Percentiles rank a stretch among this genome's conserved stretches.
Conservation (phyloP, 2,797 vertebrate genomes). For the Okamejei kenojei region DNA sequence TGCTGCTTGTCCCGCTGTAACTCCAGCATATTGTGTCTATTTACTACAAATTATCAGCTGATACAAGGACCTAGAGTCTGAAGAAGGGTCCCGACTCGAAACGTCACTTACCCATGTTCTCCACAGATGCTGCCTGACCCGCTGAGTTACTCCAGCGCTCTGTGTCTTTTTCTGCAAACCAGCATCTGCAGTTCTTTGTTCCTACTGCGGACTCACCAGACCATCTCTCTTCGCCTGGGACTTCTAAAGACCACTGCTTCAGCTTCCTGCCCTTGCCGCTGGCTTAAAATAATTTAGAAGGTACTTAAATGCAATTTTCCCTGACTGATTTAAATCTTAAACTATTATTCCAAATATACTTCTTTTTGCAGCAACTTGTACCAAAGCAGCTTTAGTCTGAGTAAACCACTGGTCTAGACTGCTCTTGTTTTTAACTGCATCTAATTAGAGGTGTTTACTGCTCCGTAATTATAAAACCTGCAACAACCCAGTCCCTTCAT, state of each 20-base stretch:
- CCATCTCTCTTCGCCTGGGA: background rate
- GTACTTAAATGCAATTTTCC: background rate
- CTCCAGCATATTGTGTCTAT: no score
- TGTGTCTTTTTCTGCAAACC: no score
- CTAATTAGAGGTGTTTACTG: background rate
- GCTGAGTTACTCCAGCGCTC: no score
- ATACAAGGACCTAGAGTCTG: no score
- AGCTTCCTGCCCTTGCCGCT: background rate
- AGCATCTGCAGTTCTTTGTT: no score
- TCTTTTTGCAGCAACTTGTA: background rate
- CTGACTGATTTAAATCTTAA: background rate
- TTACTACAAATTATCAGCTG: background rate
- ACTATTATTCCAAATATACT: background rate
- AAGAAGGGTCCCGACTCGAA: no score
- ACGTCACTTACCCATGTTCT: no score
- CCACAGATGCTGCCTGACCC: no score
- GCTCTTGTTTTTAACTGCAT: background rate
- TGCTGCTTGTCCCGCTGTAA: no score
- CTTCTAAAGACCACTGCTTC: background rate
- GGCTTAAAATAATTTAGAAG: background rate
- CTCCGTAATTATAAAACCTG: background rate
- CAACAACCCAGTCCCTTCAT: background rate
- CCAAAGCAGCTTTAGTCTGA: background rate
- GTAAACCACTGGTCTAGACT: background rate
- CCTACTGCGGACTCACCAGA: no score